These are phyloP conservation scores for Pyxicephalus adspersus DNA, from an alignment of 2,113 vertebrate genomes.

Conservation along the genomic window DNA sequence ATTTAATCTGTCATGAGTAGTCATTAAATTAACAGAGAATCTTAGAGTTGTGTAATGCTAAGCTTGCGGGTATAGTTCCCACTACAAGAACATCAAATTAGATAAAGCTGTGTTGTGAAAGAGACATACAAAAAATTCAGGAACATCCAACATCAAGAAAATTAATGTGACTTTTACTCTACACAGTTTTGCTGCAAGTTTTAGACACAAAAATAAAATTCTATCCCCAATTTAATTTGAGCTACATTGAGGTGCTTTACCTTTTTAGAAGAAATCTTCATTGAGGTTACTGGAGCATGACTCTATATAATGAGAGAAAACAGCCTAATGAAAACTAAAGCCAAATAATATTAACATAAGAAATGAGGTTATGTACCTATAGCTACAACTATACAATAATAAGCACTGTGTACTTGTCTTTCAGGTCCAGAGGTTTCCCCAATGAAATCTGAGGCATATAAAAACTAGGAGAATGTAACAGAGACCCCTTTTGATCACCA, in stretches of 20 bases:
- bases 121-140: neutral
- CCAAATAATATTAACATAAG: neutral
- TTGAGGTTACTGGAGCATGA: conserved; percentile 85
- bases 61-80: neutral
- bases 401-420: too few species aligned
- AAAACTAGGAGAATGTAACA: too few species aligned
- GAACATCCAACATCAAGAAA: neutral
- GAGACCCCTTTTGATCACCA: too few species aligned
- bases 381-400: too few species aligned
- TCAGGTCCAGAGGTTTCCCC: too few species aligned
- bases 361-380: neutral
- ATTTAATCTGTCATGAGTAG: conserved; percentile 1
- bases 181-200: neutral
- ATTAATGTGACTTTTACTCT: neutral
- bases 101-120: conserved; percentile 10
- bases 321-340: conserved; percentile 1
- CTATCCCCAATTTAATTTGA: neutral
- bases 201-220: neutral
- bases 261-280: conserved; percentile 97
- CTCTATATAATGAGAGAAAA: conserved; percentile 76
- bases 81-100: conserved; percentile 17
- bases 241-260: conserved; percentile 66
- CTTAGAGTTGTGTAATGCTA: neutral
- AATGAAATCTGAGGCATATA: too few species aligned
- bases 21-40: conserved; percentile 6